These are phyloP conservation scores for Hermaeophaga mercurialis DNA, from an alignment of 2,888 invertebrate genomes.

Conservation along the genomic window DNA sequence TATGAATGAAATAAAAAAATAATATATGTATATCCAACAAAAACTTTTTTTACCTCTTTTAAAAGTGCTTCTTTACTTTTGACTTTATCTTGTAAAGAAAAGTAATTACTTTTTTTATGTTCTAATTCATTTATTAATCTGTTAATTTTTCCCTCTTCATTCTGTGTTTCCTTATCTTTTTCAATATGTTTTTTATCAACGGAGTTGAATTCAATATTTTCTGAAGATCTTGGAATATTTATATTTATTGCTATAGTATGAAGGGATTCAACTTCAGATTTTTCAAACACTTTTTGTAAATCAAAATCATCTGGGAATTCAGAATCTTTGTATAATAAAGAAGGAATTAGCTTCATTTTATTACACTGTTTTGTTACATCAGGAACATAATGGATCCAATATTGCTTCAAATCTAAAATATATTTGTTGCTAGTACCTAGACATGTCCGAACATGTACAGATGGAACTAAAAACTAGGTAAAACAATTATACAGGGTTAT, in stretches of 20 bases:
- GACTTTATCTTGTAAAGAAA: slow-evolving; percentile 41
- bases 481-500: no score
- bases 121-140: slow-evolving; percentile 54
- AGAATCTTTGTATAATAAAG: slow-evolving; percentile 42
- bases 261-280: slow-evolving; percentile 23
- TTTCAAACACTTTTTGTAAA: slow-evolving; percentile 23
- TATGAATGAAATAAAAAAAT: slow-evolving; percentile 1
- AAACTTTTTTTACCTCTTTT: slow-evolving; percentile 34
- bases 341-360: slow-evolving; percentile 50
- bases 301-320: slow-evolving; percentile 26
- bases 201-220: slow-evolving; percentile 12
- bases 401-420: slow-evolving; percentile 51
- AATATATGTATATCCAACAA: neutral
- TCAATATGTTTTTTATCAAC: slow-evolving; percentile 18
- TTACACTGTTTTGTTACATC: slow-evolving; percentile 54
- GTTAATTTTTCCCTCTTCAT: slow-evolving; percentile 41
- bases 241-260: slow-evolving; percentile 27
- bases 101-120: slow-evolving; percentile 48
- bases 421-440: no score
- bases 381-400: slow-evolving; percentile 52
- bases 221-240: slow-evolving; percentile 15
- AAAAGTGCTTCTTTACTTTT: slow-evolving; percentile 38
- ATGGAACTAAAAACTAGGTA: no score
- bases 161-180: slow-evolving; percentile 22
- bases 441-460: no score